A percentile compares a stretch with the other conserved stretches of the same genome.
phyloP scores from a whole-genome alignment of 2,797 vertebrate species.

The Liparis tanakae region DNA sequence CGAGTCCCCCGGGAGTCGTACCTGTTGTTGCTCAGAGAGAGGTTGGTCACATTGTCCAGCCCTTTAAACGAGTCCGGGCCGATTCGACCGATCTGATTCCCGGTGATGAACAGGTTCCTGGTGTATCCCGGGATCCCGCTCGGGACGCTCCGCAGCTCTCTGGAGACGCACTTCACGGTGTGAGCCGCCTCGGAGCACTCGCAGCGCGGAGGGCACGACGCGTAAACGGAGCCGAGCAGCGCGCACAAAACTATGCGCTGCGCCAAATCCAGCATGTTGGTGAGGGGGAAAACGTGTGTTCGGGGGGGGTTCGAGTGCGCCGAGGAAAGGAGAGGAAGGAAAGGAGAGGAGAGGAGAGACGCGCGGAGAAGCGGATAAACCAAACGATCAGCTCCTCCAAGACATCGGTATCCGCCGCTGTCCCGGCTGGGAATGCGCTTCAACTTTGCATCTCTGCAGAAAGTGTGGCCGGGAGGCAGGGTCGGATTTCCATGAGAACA shows the following conservation, averaged over 20 bases:
- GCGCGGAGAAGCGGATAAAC: not conserved
- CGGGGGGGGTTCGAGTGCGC: not conserved
- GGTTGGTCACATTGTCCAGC: constrained; percentile 81
- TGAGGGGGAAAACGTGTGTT: not conserved
- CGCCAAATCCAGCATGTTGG: constrained; percentile 65
- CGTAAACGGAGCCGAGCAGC: constrained; percentile 65
- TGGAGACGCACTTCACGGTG: constrained; percentile 86
- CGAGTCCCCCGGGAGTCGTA: constrained; percentile 41
- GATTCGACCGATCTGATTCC: constrained; percentile 79
- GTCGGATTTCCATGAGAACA: constrained; percentile 79
- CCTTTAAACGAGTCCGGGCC: constrained; percentile 79
- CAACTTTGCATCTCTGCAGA: constrained; percentile 68
- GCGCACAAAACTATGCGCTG: constrained; percentile 64
- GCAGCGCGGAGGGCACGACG: constrained; percentile 80
- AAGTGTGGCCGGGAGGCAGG: constrained; percentile 68
- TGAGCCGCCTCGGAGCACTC: constrained; percentile 85
- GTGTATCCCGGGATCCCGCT: constrained; percentile 82
- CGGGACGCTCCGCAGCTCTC: constrained; percentile 79
- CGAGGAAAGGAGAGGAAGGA: not conserved
- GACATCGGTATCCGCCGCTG: constrained; percentile 39
- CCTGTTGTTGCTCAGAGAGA: constrained; percentile 86
- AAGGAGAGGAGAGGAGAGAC: not conserved
- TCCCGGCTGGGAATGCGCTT: constrained; percentile 61
- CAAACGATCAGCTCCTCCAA: constrained; percentile 57
- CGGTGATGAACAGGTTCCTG: constrained; percentile 83